Evolutionary conservation across 2,113 vertebrate species (phyloP).

Genomic region (Phyllostomus discolor): DNA sequence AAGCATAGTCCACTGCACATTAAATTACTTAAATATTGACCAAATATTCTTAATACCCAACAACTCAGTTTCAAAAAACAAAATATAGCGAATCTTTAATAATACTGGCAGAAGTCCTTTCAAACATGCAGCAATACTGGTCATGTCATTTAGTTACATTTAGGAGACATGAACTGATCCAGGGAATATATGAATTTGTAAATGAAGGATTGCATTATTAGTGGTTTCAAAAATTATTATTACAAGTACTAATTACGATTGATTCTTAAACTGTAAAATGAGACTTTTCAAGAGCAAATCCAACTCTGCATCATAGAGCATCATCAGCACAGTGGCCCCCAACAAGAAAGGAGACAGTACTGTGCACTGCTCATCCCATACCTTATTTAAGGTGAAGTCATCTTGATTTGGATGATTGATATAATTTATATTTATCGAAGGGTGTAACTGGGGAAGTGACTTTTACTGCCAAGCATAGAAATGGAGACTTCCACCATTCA

Average conservation of each 20-base stretch:
- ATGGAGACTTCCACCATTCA: not conserved
- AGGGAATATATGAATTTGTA: not conserved
- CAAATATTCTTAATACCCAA: not conserved
- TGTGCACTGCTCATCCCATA: not conserved
- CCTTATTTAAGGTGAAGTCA: not conserved
- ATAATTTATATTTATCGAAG: not conserved
- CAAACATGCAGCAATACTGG: not conserved
- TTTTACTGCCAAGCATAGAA: not conserved
- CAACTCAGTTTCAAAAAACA: not conserved
- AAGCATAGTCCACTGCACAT: not conserved
- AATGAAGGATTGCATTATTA: not conserved
- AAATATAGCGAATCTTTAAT: not conserved
- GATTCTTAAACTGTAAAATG: not conserved
- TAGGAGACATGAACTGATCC: not conserved
- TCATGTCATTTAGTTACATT: not conserved
- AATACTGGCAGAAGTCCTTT: not conserved
- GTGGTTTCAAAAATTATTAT: not conserved
- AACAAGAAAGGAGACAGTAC: not conserved
- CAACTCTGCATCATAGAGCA: not conserved
- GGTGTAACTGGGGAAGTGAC: not conserved
- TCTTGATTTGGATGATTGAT: not conserved
- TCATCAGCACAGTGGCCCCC: not conserved
- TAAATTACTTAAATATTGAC: slow-evolving; percentile 4
- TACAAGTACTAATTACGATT: not conserved
- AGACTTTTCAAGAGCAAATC: not conserved